These are phyloP conservation scores for Idaea aversata DNA, from an alignment of 2,888 invertebrate species.

Conservation along the genomic window DNA sequence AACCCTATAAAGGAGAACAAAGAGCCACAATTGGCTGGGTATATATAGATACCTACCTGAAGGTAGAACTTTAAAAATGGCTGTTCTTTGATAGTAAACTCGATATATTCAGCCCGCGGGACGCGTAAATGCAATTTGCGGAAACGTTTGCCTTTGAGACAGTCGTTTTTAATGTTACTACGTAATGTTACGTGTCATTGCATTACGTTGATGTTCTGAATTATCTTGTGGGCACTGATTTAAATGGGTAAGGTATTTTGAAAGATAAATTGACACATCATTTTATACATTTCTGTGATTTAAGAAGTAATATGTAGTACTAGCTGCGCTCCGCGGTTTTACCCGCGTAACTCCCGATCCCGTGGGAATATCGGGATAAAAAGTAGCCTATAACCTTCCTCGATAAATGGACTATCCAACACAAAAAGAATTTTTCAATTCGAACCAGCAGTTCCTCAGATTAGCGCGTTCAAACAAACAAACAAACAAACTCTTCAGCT, in stretches of 20 bases:
- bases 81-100: conserved; percentile 75
- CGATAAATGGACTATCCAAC: too few species aligned
- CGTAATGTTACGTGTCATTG: conserved; percentile 21
- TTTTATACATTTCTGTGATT: too few species aligned
- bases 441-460: too few species aligned
- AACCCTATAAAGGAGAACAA: conserved; percentile 77
- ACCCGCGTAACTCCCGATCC: too few species aligned
- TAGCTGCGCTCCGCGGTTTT: too few species aligned
- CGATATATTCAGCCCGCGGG: conserved; percentile 74
- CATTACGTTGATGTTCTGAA: not conserved
- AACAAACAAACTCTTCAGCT: too few species aligned
- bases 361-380: too few species aligned
- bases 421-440: too few species aligned
- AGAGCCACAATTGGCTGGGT: conserved; percentile 72
- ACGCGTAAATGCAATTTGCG: conserved; percentile 77
- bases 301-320: not conserved
- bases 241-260: not conserved
- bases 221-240: not conserved
- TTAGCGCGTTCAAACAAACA: too few species aligned
- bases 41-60: conserved; percentile 62
- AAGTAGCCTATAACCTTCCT: too few species aligned
- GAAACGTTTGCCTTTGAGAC: conserved; percentile 75
- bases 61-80: conserved; percentile 74
- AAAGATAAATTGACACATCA: not conserved
- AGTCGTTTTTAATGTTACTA: conserved; percentile 47